Conservation (phyloP, 1,140 invertebrate species). For the Bombus consobrinus region DNA sequence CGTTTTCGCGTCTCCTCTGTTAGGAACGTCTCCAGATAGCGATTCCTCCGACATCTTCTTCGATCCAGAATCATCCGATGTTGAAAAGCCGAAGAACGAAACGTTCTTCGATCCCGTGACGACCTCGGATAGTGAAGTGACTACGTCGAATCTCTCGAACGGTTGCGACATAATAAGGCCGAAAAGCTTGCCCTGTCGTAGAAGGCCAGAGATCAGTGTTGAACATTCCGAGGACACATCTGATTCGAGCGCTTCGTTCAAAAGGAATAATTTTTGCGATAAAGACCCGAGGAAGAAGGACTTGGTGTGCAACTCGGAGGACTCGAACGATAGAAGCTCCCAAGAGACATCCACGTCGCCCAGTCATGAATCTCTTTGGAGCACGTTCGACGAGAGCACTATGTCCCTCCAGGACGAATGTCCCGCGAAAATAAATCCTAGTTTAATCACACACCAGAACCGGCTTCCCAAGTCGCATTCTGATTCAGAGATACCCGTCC, state of each 20-base stretch:
- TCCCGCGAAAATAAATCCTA: not conserved
- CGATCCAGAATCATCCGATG: slow-evolving; percentile 81
- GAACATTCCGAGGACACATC: slow-evolving; percentile 67
- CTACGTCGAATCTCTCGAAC: slow-evolving; percentile 46
- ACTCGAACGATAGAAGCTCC: slow-evolving; percentile 72
- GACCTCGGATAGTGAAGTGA: slow-evolving; percentile 70
- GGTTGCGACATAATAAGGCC: not conserved
- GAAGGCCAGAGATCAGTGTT: slow-evolving; percentile 1
- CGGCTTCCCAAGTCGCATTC: slow-evolving; percentile 71
- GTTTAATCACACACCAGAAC: not conserved
- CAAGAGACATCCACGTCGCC: slow-evolving; percentile 75
- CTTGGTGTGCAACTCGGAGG: slow-evolving; percentile 62
- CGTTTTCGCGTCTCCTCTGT: slow-evolving; percentile 76
- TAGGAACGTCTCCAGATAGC: slow-evolving; percentile 73
- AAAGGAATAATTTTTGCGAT: slow-evolving; percentile 17
- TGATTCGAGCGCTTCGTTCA: slow-evolving; percentile 66
- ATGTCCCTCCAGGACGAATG: slow-evolving; percentile 73
- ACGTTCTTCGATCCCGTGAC: slow-evolving; percentile 70
- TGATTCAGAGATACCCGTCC: slow-evolving; percentile 70
- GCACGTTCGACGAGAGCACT: slow-evolving; percentile 77
- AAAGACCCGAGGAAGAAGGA: slow-evolving; percentile 18
- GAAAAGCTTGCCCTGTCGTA: not conserved
- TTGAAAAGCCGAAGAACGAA: slow-evolving; percentile 70
- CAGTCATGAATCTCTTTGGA: slow-evolving; percentile 78
- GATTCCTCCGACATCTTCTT: slow-evolving; percentile 84